Percentiles rank a stretch among this genome's conserved stretches.
Evolutionary conservation across 2,888 invertebrate genomes (phyloP).

Genomic region (Thymelicus acteon): DNA sequence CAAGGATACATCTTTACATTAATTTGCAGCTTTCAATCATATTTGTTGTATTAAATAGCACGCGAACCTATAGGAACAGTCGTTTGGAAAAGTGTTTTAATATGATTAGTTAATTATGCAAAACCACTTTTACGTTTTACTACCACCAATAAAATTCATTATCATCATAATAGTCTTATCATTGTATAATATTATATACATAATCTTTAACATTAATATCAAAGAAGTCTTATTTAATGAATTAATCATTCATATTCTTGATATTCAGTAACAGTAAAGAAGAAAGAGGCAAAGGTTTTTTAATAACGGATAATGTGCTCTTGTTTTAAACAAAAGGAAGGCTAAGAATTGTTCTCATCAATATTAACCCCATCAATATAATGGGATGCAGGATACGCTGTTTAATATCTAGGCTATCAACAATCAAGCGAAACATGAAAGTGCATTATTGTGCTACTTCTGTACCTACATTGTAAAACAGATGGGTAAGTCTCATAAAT

Average conservation of each 20-base stretch:
- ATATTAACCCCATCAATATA: conserved; percentile 2
- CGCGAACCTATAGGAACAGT: conserved; percentile 37
- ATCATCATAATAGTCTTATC: no score
- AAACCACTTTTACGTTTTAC: background rate
- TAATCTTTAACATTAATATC: no score
- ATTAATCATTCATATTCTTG: no score
- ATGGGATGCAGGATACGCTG: conserved; percentile 1
- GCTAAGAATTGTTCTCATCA: background rate
- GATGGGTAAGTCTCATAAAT: background rate
- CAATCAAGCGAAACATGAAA: conserved; percentile 11
- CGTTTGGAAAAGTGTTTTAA: conserved; percentile 1
- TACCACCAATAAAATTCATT: no score
- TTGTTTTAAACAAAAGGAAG: background rate
- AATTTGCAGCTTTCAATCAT: conserved; percentile 55
- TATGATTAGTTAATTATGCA: background rate
- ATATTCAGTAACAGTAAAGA: no score
- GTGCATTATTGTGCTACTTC: conserved; percentile 1
- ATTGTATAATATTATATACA: no score
- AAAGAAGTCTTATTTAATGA: no score
- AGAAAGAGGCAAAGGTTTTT: background rate
- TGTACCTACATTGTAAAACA: background rate
- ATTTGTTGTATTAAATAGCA: conserved; percentile 48
- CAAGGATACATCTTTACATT: conserved; percentile 35
- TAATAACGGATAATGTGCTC: background rate
- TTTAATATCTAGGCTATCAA: conserved; percentile 6